Conservation (phyloP, 2,888 invertebrate genomes). For the Campoplex capitator region DNA sequence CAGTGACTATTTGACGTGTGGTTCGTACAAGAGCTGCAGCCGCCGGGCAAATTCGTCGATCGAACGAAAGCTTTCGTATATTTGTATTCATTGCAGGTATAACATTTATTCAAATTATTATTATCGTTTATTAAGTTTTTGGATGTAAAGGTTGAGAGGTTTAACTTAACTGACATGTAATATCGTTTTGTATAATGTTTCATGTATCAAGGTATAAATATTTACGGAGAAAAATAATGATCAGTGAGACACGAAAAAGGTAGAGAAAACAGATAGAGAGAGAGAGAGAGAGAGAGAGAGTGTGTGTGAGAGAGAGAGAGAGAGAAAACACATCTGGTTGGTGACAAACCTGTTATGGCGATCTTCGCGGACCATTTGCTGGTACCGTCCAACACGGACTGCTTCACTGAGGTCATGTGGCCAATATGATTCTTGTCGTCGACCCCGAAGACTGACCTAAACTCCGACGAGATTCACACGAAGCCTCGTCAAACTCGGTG, state of each 20-base stretch:
- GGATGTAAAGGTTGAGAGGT: background rate
- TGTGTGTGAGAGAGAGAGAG: conserved; percentile 28
- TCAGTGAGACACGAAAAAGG: conserved; percentile 40
- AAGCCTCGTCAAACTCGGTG: conserved; percentile 72
- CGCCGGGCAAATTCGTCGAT: conserved; percentile 68
- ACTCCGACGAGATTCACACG: conserved; percentile 83
- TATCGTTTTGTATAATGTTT: conserved; percentile 58
- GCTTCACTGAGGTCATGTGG: conserved; percentile 99
- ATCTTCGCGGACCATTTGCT: conserved; percentile 99
- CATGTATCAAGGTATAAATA: conserved; percentile 58
- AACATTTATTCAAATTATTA: conserved; percentile 11
- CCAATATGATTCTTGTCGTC: conserved; percentile 97
- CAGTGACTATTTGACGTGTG: conserved; percentile 66
- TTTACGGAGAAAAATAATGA: conserved; percentile 37
- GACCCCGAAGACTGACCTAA: conserved; percentile 97
- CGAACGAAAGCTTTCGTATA: conserved; percentile 65
- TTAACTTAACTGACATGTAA: conserved; percentile 11
- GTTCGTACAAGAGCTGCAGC: conserved; percentile 68
- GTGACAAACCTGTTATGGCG: conserved; percentile 98
- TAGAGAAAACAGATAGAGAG: too few species aligned
- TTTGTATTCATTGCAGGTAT: conserved; percentile 38
- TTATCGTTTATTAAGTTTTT: background rate
- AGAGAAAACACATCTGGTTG: conserved; percentile 72
- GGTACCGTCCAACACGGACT: conserved; percentile 99
- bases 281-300: too few species aligned